These are phyloP conservation scores for Parazoanthus darwini DNA, from an alignment of 92 coral and sea anemone genomes.

Conservation along the genomic window DNA sequence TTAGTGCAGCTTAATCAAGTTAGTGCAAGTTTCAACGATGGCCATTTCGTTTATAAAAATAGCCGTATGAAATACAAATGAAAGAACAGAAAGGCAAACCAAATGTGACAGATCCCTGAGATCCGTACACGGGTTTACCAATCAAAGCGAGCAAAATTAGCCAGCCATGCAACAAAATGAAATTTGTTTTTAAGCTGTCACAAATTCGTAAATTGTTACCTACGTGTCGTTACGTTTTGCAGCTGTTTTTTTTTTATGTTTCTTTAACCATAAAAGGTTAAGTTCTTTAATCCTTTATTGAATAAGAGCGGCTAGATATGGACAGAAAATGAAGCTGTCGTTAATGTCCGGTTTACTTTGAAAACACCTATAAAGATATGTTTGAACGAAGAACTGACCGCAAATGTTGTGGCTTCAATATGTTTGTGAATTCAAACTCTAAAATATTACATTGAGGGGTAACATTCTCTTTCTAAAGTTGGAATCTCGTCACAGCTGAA, in stretches of 20 bases:
- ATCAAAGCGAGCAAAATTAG: no score
- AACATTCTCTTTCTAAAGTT: not conserved
- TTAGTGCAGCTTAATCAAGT: no score
- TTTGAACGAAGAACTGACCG: not conserved
- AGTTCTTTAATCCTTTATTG: not conserved
- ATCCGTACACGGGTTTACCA: no score
- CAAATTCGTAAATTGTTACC: not conserved
- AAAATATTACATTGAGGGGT: not conserved
- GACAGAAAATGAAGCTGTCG: not conserved
- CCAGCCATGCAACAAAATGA: no score
- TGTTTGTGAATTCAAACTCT: not conserved
- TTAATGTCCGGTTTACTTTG: not conserved
- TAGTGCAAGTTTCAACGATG: no score
- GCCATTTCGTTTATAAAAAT: no score
- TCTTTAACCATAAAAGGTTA: conserved; percentile 5
- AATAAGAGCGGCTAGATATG: not conserved
- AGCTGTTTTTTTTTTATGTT: not conserved
- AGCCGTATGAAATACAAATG: no score
- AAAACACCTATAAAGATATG: not conserved
- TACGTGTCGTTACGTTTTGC: not conserved
- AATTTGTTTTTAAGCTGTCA: no score
- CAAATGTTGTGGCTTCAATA: not conserved
- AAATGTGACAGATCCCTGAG: no score
- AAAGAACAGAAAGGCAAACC: no score
- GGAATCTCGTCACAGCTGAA: not conserved